phyloP scores from a whole-genome alignment of 2,888 invertebrate genomes.

The Lasioglossum calceatum region DNA sequence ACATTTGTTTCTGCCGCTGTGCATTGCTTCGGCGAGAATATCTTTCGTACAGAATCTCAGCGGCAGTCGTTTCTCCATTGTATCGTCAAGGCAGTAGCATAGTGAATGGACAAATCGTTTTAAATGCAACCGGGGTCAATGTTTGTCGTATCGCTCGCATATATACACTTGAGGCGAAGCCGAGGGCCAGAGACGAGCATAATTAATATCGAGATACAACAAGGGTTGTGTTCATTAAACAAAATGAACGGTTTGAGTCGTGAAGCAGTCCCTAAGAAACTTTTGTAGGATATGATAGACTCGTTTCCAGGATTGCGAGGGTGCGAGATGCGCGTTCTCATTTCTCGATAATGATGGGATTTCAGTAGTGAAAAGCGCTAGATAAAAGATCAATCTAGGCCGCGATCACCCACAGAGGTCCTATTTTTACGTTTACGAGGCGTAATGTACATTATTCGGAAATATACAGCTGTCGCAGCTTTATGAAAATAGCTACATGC shows the following conservation, averaged over 20 bases:
- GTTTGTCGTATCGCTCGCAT: background rate
- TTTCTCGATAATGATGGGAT: no score
- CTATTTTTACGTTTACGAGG: no score
- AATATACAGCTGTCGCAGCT: no score
- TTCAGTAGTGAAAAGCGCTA: no score
- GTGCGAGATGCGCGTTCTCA: no score
- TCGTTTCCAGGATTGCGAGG: no score
- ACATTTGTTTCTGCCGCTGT: background rate
- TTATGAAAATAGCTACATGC: no score
- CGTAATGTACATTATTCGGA: no score
- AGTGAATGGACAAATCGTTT: constrained; percentile 3
- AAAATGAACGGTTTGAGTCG: background rate
- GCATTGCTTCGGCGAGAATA: constrained; percentile 38
- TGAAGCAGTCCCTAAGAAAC: background rate
- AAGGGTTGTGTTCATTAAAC: no score
- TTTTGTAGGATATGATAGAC: background rate
- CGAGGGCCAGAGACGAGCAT: background rate
- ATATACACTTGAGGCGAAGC: background rate
- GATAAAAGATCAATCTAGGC: no score
- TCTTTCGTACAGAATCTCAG: constrained; percentile 52
- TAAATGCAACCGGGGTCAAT: constrained; percentile 2
- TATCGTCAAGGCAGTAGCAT: constrained; percentile 43
- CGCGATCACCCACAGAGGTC: no score
- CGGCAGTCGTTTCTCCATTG: constrained; percentile 50
- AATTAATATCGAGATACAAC: background rate